A percentile compares a stretch with the other conserved stretches of the same genome.
phyloP scores from a whole-genome alignment of 1,140 invertebrate genomes.

The Caenorhabditis brenneri region DNA sequence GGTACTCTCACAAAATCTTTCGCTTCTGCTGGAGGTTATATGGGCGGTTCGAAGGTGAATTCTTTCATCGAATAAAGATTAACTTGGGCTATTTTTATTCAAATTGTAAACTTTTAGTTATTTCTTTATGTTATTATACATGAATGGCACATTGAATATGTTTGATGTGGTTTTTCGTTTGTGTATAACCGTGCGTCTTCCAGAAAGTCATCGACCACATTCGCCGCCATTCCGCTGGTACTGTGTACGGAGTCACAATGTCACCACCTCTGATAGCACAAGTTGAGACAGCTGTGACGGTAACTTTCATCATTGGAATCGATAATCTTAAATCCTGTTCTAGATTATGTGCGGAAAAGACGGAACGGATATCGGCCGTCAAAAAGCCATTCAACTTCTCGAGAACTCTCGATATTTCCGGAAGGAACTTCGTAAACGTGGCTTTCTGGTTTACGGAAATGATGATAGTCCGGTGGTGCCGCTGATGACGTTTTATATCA shows the following conservation, averaged over 20 bases:
- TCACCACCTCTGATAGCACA: conserved; percentile 73
- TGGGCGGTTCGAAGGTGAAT: conserved; percentile 74
- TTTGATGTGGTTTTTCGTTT: no score
- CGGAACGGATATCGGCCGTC: conserved; percentile 71
- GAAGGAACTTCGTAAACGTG: conserved; percentile 74
- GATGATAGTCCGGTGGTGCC: conserved; percentile 94
- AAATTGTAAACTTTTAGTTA: no score
- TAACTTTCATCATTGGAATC: no score
- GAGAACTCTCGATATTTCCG: conserved; percentile 61
- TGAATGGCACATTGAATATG: no score
- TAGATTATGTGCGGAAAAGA: conserved; percentile 72
- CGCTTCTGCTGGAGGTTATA: conserved; percentile 74
- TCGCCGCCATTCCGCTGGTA: conserved; percentile 70
- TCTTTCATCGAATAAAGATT: no score
- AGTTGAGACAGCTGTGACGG: conserved; percentile 68
- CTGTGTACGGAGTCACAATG: conserved; percentile 73
- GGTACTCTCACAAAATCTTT: conserved; percentile 76
- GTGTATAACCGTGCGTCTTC: no score
- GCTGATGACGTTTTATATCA: conserved; percentile 87
- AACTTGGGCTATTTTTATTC: no score
- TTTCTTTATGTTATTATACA: no score
- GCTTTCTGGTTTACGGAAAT: conserved; percentile 91
- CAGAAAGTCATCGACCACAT: conserved; percentile 72
- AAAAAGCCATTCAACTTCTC: conserved; percentile 53
- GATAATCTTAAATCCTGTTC: background rate